Conservation (phyloP, 2,797 vertebrate species). For the Gymnopithys bicolor region DNA sequence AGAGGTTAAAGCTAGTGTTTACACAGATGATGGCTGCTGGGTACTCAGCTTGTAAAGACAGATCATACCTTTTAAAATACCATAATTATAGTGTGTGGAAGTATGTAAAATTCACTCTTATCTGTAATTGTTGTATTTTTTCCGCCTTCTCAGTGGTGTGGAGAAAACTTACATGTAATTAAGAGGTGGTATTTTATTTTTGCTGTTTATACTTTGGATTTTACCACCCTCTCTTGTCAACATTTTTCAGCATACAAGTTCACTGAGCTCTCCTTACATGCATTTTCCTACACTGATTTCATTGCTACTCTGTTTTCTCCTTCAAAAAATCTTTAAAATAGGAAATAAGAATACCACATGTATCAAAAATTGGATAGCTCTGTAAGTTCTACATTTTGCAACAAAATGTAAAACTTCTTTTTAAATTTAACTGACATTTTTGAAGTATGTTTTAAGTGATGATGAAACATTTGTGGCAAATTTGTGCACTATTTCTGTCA, state of each 20-base stretch:
- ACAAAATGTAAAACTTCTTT: neutral
- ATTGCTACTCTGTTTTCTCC: neutral
- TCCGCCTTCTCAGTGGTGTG: neutral
- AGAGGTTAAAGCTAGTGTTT: neutral
- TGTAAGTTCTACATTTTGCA: neutral
- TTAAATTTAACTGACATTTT: neutral
- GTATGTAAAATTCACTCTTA: neutral
- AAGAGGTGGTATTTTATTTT: neutral
- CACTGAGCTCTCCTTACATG: neutral
- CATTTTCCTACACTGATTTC: neutral
- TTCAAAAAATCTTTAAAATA: neutral
- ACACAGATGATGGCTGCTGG: neutral
- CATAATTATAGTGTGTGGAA: neutral
- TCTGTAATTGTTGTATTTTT: neutral
- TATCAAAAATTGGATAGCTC: neutral
- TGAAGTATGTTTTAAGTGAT: neutral
- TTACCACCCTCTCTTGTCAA: neutral
- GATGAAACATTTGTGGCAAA: neutral
- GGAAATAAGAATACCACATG: neutral
- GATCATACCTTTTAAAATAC: slow-evolving; percentile 4
- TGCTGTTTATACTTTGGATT: neutral
- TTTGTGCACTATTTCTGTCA: neutral
- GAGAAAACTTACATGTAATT: neutral
- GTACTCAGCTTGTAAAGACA: neutral
- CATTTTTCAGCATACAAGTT: neutral